A percentile compares a stretch with the other conserved stretches of the same genome.
These are phyloP conservation scores for Drepanosiphum platanoidis DNA, from an alignment of 2,888 invertebrate genomes.

Conservation along the genomic window DNA sequence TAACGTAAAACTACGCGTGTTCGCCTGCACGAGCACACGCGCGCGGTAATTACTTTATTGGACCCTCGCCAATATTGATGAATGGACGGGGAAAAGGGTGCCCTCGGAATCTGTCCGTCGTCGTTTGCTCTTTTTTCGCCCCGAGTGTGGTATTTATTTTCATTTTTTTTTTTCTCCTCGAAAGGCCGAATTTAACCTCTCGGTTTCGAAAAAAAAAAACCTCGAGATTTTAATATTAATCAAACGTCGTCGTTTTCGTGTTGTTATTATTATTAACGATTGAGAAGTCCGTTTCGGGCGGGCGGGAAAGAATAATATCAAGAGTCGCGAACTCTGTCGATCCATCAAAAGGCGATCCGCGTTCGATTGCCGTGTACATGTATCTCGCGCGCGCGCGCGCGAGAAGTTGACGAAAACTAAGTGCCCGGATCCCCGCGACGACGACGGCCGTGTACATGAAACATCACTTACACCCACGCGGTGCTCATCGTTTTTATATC, in stretches of 20 bases:
- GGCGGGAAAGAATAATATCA: neutral
- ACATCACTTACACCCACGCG: neutral
- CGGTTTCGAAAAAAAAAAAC: neutral
- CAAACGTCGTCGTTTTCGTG: neutral
- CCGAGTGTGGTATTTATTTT: too few species aligned
- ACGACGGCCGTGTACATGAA: neutral
- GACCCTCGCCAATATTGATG: slow-evolving; percentile 41
- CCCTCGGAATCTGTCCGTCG: slow-evolving; percentile 6
- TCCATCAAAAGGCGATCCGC: neutral
- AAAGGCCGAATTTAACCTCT: neutral
- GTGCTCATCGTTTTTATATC: neutral
- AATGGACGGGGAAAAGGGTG: slow-evolving; percentile 27
- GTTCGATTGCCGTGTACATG: too few species aligned
- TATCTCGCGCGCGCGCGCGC: too few species aligned
- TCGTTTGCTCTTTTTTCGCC: slow-evolving; percentile 22
- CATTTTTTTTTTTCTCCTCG: neutral
- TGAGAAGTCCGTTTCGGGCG: neutral
- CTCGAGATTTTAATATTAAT: neutral
- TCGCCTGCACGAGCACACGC: slow-evolving; percentile 18
- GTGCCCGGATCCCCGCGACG: neutral
- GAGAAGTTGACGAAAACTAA: neutral
- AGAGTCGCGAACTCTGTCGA: neutral
- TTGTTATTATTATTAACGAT: neutral
- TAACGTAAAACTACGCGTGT: slow-evolving; percentile 39
- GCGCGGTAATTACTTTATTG: slow-evolving; percentile 59